phyloP scores from a whole-genome alignment of 2,113 vertebrate species.

The Pelmatolapia mariae region DNA sequence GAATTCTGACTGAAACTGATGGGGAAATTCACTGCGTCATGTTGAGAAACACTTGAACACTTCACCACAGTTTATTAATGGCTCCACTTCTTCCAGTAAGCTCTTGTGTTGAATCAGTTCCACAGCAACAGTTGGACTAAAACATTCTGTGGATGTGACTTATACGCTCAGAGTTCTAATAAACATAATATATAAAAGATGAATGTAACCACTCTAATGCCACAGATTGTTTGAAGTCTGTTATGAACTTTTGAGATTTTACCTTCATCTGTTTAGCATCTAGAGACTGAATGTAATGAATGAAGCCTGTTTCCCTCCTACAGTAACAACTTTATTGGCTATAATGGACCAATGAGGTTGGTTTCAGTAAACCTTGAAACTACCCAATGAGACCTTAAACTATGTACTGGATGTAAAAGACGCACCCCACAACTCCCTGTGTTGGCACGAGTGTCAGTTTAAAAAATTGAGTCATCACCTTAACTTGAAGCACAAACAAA shows the following conservation, averaged over 20 bases:
- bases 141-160: neutral
- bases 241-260: neutral
- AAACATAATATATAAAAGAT: neutral
- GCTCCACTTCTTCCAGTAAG: neutral
- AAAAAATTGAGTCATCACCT: neutral
- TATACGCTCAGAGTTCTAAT: neutral
- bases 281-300: neutral
- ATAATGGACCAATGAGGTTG: neutral
- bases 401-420: neutral
- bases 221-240: neutral
- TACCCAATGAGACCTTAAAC: neutral
- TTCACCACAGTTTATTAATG: neutral
- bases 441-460: fast-evolving
- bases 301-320: neutral
- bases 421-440: too few relatives aligned
- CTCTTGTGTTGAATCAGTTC: neutral
- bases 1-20: neutral
- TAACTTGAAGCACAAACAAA: neutral
- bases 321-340: neutral
- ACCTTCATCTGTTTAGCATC: neutral
- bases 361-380: neutral
- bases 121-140: neutral
- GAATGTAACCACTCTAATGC: neutral
- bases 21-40: neutral
- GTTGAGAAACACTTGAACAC: neutral